Base-by-base conservation (phyloP, 2,888 invertebrate species). In the Dysmachus trigonus region DNA sequence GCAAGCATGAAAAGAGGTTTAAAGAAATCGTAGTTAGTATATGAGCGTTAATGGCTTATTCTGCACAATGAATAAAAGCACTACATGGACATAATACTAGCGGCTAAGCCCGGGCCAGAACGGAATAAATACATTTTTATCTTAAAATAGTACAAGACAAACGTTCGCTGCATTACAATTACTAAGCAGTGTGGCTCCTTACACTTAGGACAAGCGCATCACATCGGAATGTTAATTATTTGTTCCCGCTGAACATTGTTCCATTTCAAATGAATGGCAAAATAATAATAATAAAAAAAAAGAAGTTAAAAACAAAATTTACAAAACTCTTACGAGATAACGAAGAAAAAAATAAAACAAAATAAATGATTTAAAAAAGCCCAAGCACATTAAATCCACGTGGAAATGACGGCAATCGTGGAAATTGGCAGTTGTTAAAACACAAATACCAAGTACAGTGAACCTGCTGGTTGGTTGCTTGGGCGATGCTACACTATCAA, bases 381-480 rank as follows among this genome's bases (percentile, higher is more conserved):
- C 81, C 62, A 81, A 62, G 81, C 81, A 81, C 53, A 81, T 33
- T 30, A 81, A 47, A 81, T 76, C 35, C 35, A 38, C 35, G 35
- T 33, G 76, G 27, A 81, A 76, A 22, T n/a, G 7, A 76, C 22
- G 27, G 62, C 62, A 62, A 27, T 62, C 62, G 10, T 79, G 27
- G 35, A 30, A 51, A 53, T 81, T 81, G 88, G 87, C 87, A 88
- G 85, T 86, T 88, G 88, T 88, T 88, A 88, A 88, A 88, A 88
- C 88, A 87, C 88, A 88, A 88, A 86, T 88, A 88, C 87, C 87
- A 87, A 87, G 87, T 87, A 88, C 88, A 87, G 88, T 87, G 87
- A 86, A 88, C 86, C 87, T 86, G 87, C 71, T 62, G 62, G 62
- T 62, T 62, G 62, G 62, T 62, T 62, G 62, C 62, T 62, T 62